Conservation (phyloP, 2,888 invertebrate species). For the Alviniconcha strummeri region DNA sequence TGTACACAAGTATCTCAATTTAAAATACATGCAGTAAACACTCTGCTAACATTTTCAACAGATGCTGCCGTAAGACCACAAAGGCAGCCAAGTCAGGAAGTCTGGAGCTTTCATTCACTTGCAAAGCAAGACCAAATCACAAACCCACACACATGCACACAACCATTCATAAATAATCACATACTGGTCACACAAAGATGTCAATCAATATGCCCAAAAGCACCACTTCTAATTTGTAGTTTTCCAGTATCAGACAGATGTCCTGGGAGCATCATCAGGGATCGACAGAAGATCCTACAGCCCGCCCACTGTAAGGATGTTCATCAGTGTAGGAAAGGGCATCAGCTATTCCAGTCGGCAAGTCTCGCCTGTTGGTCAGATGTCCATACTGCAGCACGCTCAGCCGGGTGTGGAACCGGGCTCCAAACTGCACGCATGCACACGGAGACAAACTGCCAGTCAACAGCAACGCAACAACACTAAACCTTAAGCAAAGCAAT, state of each 20-base stretch:
- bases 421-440: conserved; percentile 49
- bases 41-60: too few species aligned
- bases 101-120: too few species aligned
- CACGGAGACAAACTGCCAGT: too few species aligned
- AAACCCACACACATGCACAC: neutral
- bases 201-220: neutral
- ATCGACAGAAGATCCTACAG: neutral
- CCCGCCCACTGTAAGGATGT: neutral
- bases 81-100: too few species aligned
- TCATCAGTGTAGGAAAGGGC: conserved; percentile 42
- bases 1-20: too few species aligned
- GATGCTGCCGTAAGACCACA: too few species aligned
- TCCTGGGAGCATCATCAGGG: neutral
- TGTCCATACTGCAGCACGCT: conserved; percentile 65
- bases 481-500: neutral
- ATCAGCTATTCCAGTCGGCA: conserved; percentile 58
- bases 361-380: conserved; percentile 50
- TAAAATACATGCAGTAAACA: too few species aligned
- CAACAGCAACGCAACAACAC: too few species aligned
- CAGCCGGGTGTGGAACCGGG: conserved; percentile 59
- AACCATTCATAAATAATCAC: neutral
- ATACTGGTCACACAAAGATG: neutral
- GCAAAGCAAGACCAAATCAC: neutral
- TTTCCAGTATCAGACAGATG: neutral
- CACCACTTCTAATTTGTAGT: neutral